Evolutionary conservation across 2,797 vertebrate species (phyloP), one percentile per base, ranked within the genome.

Genomic region (Otolemur crassicaudatus): DNA sequence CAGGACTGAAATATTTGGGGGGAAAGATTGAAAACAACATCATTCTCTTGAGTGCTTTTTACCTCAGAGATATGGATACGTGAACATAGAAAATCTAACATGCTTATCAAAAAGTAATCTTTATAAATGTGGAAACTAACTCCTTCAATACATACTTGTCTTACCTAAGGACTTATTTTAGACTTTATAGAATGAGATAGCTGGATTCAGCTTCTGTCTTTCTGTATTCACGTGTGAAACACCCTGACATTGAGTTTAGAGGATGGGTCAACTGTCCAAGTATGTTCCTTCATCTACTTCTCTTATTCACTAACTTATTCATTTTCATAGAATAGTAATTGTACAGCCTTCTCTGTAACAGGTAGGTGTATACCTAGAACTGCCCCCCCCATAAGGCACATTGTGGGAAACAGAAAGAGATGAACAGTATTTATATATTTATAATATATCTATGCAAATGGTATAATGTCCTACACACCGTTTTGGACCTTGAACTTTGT

Each of bases 281-380:
- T 67, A 5, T 82, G 22, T 49, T 90, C 20, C 34, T 84, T 91
- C 49, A 12, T 84, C 76, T 85, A 73, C 87, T 92, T 96, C 34
- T 25, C 83, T 34, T 80, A 72, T 83, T 86, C 29, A 60, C 86
- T 86, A 40, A 53, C 5, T 63, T 92, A 29, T 14, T 79, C 46
- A 76, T 7, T 75, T 91, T 94, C 37, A 70, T 31, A 61, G 79
- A 73, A 53, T 69, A 85, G 22, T 72, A 89, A 73, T 69, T 31
- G 4, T 72, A 12, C 56, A 53, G n/a, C 77, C 46, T 82, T 4
- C 40, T 87, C 19, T 84, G 20, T 69, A 56, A 10, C 8, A 46
- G 43, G 25, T 27, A 31, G 75, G 5, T n/a, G 3, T 63, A 0
- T 63, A 76, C 82, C 31, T 80, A 25, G 76, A 29, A n/a, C n/a